These are phyloP conservation scores for Paedocypris sp. DNA, from an alignment of 2,113 vertebrate genomes.

Conservation along the genomic window DNA sequence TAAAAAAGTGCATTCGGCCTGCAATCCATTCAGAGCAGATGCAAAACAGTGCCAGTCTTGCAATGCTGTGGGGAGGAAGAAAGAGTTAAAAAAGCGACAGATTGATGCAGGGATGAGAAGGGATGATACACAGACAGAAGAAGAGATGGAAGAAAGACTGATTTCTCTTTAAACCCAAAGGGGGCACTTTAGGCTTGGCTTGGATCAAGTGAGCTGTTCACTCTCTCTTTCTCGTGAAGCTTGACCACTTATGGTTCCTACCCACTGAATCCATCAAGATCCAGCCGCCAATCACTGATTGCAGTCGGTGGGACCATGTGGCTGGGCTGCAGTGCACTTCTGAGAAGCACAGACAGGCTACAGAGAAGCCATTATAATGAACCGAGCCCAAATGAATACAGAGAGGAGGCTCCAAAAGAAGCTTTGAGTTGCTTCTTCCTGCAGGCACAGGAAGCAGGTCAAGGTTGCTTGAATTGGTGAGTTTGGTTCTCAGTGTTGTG, in stretches of 20 bases:
- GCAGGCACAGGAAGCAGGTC: too few relatives aligned
- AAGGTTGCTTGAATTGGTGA: too few relatives aligned
- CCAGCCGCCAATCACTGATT: constrained; percentile 52
- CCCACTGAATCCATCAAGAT: constrained; percentile 49
- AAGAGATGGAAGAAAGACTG: constrained; percentile 1
- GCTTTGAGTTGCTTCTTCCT: neutral
- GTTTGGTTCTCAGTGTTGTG: too few relatives aligned
- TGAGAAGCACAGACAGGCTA: neutral
- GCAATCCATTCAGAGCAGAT: constrained; percentile 4
- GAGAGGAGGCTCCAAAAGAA: neutral
- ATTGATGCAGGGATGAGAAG: constrained; percentile 27
- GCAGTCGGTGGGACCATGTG: neutral
- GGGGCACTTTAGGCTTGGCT: neutral
- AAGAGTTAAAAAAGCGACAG: constrained; percentile 20
- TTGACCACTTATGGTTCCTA: constrained; percentile 15
- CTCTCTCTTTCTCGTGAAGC: constrained; percentile 1
- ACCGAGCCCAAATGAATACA: neutral
- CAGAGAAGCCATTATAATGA: constrained; percentile 2
- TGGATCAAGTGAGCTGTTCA: neutral
- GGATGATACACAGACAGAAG: constrained; percentile 14
- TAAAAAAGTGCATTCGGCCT: neutral
- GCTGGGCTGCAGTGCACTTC: neutral
- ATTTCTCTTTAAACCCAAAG: constrained; percentile 7
- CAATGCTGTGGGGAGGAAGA: constrained; percentile 51
- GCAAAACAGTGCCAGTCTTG: constrained; percentile 25